Evolutionary conservation across 1,140 invertebrate genomes (phyloP), one percentile per base, ranked within the genome.

Genomic region (Apocrypta bakeri): DNA sequence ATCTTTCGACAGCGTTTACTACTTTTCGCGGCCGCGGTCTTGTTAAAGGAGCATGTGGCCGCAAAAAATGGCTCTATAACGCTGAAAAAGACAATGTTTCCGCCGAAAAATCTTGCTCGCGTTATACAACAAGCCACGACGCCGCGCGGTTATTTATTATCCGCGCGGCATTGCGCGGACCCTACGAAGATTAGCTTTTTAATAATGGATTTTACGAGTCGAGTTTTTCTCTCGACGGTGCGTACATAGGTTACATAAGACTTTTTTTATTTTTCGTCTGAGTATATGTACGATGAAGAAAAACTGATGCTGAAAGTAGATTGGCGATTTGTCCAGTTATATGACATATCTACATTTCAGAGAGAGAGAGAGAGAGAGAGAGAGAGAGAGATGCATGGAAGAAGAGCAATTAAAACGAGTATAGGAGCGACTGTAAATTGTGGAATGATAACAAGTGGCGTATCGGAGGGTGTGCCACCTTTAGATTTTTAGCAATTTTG

Each of bases 1-100:
- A 92, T 92, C 90, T 91, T 92, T 91, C 90, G 91, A 92, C 90
- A 91, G 88, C 24, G 82, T 83, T 83, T 83, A 25, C 69, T 83
- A 83, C 82, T 83, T 79, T 83, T 83, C 69, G 83, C 69, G 80
- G 33, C 42, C 42, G 12, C n/a, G 0, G 73, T 48, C 1, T 48
- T 48, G 14, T 48, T 56, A 17, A 79, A 80, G 84, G 66, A 37
- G 72, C 24, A 29, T 24, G 37, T n/a, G n/a, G n/a, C n/a, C n/a
- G 29, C 8, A 21, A 29, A 64, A 21, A 9, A 14, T 4, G 72
- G 21, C 14, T 11, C 1, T 6, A 14, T 17, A 17, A n/a, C 2
- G 48, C 48, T n/a, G 33, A 29, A 21, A 31, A 75, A 75, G 48
- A 75, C 9, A 66, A 24, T 40, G 31, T 40, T 17, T 24, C 27